Percentiles rank a stretch among this genome's conserved stretches.
Evolutionary conservation across 2,797 vertebrate species (phyloP).

Genomic region (Macropodus opercularis): DNA sequence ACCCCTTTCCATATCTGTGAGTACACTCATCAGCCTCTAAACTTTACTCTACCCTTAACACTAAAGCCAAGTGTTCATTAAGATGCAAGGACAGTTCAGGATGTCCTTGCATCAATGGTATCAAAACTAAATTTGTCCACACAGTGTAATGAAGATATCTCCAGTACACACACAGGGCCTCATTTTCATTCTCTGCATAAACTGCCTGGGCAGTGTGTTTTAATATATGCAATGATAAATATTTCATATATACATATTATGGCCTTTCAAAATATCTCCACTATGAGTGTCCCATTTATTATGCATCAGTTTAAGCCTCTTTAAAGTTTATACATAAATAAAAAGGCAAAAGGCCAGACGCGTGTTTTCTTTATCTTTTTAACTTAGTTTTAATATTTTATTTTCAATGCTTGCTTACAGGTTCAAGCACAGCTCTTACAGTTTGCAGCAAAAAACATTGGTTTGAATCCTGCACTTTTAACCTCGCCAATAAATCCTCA

Average conservation of each 20-base stretch:
- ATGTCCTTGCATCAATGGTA: too few relatives aligned
- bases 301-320: constrained; percentile 4
- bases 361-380: neutral
- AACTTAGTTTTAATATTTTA: neutral
- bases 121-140: too few relatives aligned
- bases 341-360: neutral
- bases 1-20: too few relatives aligned
- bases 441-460: constrained; percentile 99
- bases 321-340: neutral
- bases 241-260: constrained; percentile 4
- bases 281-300: constrained; percentile 15
- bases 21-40: too few relatives aligned
- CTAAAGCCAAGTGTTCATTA: too few relatives aligned
- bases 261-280: constrained; percentile 1
- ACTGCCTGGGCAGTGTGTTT: neutral
- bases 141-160: too few relatives aligned
- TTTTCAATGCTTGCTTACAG: constrained; percentile 66
- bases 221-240: constrained; percentile 23
- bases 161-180: neutral
- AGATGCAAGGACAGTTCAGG: too few relatives aligned
- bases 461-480: constrained; percentile 99
- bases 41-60: too few relatives aligned
- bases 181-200: constrained; percentile 1
- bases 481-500: constrained; percentile 99
- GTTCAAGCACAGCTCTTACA: constrained; percentile 99